phyloP scores from a whole-genome alignment of 2,888 invertebrate species.

The Blastobasis lacticolella region DNA sequence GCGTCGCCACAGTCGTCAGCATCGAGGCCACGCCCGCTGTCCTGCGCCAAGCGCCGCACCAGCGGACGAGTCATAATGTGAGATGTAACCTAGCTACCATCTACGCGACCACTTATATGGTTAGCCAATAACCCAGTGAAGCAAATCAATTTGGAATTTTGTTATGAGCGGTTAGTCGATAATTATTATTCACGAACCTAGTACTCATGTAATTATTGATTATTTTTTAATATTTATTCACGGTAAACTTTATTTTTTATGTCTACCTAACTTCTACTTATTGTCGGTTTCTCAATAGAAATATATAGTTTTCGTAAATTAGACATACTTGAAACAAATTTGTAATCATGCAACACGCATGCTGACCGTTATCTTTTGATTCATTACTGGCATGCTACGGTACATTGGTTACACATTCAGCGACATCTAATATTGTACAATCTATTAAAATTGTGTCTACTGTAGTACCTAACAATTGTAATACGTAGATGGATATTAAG shows the following conservation, averaged over 20 bases:
- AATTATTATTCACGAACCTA: neutral
- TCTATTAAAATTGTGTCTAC: constrained; percentile 1
- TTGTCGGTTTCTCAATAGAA: no score
- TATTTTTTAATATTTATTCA: no score
- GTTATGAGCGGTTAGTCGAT: neutral
- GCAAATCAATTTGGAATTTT: constrained; percentile 5
- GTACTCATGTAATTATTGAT: no score
- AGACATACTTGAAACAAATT: constrained; percentile 21
- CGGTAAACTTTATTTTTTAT: no score
- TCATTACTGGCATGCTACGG: constrained; percentile 41
- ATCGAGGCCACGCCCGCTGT: constrained; percentile 67
- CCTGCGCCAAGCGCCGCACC: constrained; percentile 74
- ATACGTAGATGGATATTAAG: constrained; percentile 3
- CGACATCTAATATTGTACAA: constrained; percentile 2
- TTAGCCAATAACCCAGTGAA: constrained; percentile 41
- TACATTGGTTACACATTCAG: constrained; percentile 5
- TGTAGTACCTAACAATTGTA: constrained; percentile 9
- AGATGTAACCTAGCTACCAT: constrained; percentile 69
- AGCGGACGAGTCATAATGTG: constrained; percentile 74
- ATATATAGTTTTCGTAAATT: constrained; percentile 14
- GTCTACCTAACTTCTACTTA: no score
- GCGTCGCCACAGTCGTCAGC: constrained; percentile 72
- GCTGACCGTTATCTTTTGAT: constrained; percentile 32
- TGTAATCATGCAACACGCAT: constrained; percentile 57
- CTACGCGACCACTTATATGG: constrained; percentile 37